Evolutionary conservation across 2,797 vertebrate genomes (phyloP), one percentile per base, ranked within the genome.

Genomic region (Hypotaenidia philippensis): DNA sequence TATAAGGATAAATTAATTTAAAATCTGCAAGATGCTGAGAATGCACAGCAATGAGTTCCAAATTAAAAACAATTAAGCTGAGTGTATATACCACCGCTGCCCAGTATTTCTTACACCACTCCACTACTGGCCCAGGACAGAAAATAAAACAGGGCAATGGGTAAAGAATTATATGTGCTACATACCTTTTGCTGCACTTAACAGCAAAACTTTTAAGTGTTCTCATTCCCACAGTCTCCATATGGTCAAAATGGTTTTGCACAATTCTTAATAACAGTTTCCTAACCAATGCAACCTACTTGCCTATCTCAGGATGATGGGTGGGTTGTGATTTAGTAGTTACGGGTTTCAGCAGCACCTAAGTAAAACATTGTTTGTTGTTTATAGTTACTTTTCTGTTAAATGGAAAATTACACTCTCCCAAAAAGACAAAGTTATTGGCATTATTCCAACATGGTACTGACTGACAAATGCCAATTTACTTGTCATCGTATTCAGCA

Each of bases 381-480:
- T 95, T 94, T 94, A 86, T 76, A 88, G 87, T 78, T 95, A 77
- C 29, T 81, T 85, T 80, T 84, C 74, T 93, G 12, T 87, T 93
- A 94, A 95, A 92, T 57, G 63, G 91, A 87, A 96, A 95, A 96
- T 95, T 94, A 95, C 89, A 90, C 29, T 87, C 53, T 92, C 72
- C 50, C 40, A 1, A 90, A 93, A 95, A 95, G 89, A 92, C 50
- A 25, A 59, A 71, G 36, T 70, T 94, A 78, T 36, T 93, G 90
- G 76, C 64, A 93, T 96, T 91, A 91, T 95, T 94, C 81, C 89
- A 84, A 55, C 27, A 47, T 16, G 36, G 34, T 66, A 25, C 56
- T 92, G 85, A 96, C 31, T 97, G 96, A 92, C 94, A 94, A 88
- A 90, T 80, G 93, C 85, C 95, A 96, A 97, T 96, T 97, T 97